Evolutionary conservation across 2,888 invertebrate genomes (phyloP), one percentile per base, ranked within the genome.

Genomic region (Athetis lepigone): DNA sequence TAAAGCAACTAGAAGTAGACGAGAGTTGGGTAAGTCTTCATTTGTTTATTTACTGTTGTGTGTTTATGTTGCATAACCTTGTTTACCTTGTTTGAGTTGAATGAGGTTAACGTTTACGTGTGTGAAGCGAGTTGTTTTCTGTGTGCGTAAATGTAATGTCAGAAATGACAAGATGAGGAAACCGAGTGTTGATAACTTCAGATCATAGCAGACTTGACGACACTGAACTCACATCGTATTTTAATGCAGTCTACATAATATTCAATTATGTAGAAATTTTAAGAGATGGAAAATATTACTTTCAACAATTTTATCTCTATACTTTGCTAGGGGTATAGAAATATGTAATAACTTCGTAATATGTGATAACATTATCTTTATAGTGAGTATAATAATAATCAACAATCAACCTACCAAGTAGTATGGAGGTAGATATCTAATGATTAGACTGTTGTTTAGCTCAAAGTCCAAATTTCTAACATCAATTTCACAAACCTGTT

Each of bases 1-100:
- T 42, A 93, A 96, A 50, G 96, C 96, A 83, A 98, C 98, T 0
- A 88, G 90, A 51, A 95, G 95, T 69, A 96, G 98, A 77, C 96
- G 90, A 54, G 77, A 82, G 33, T 71, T 89, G 21, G 94, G 95
- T 94, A 71, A 83, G 50, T 43, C 0, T 16, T 54, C 25, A 39
- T 61, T 52, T 69, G 50, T 40, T 52, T 49, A 37, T 19, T 16
- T 43, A 36, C 8, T 8, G 9, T 36, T 29, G 39, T 18, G 3
- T 19, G 6, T 33, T 33, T 13, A 27, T 3, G 5, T 33, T 33
- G 33, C 33, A 13, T 11, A 33, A 33, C 33, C 25, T 25, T 25
- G 4, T 13, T 33, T 2, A 8, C 13, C 13, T 4, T 29, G n/a
- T 21, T 4, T n/a, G 0, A 13, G 6, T 18, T 18, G 4, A n/a